phyloP scores from a whole-genome alignment of 2,797 vertebrate species.

The Pantherophis vulpinus region DNA sequence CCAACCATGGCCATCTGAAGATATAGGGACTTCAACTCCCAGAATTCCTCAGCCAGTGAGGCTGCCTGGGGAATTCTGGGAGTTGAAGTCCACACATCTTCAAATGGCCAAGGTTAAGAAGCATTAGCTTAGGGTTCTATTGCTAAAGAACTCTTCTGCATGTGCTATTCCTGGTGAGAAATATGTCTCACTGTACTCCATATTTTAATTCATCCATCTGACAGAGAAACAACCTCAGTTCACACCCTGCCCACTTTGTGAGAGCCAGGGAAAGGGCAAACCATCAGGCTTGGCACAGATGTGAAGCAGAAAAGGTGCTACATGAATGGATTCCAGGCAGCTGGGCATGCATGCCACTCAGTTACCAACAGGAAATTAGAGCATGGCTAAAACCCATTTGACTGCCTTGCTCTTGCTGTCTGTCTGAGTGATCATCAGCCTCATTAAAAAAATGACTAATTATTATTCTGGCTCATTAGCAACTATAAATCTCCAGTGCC shows the following conservation, averaged over 20 bases:
- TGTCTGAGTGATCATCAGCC: conserved; percentile 66
- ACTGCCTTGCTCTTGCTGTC: conserved; percentile 56
- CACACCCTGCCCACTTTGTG: accelerated
- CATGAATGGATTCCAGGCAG: neutral
- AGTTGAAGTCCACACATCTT: neutral
- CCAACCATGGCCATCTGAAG: neutral
- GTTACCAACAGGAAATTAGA: conserved; percentile 61
- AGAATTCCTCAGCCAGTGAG: neutral
- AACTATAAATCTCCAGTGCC: conserved; percentile 74
- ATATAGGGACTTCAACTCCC: neutral
- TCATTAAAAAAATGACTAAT: conserved; percentile 77
- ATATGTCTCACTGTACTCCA: accelerated
- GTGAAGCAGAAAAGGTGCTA: neutral
- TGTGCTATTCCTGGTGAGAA: accelerated
- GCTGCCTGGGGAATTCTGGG: neutral
- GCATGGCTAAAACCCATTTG: conserved; percentile 48
- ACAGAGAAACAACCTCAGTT: neutral
- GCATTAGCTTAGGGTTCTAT: neutral
- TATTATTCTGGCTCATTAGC: conserved; percentile 79
- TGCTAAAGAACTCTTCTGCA: neutral
- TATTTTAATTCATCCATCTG: neutral
- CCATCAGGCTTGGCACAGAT: accelerated
- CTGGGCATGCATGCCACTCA: conserved; percentile 31
- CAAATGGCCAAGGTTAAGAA: neutral
- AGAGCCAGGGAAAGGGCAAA: accelerated